These are phyloP conservation scores for Taurulus bubalis DNA, from an alignment of 2,113 vertebrate genomes.

Conservation along the genomic window DNA sequence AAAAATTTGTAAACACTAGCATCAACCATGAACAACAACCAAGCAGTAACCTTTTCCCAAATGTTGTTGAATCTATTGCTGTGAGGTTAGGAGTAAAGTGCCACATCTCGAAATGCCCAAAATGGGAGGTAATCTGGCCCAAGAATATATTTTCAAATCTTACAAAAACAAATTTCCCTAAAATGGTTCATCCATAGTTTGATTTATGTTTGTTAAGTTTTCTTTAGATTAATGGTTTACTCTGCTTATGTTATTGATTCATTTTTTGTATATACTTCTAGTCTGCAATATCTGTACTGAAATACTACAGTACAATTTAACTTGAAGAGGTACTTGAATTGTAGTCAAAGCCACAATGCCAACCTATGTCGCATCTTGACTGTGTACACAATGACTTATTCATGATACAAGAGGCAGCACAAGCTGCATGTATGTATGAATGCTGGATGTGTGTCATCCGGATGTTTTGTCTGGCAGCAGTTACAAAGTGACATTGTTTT, in stretches of 20 bases:
- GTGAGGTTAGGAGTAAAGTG: not conserved
- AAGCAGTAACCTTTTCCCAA: not conserved
- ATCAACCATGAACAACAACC: constrained; percentile 24
- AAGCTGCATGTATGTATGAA: not conserved
- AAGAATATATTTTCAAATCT: not conserved
- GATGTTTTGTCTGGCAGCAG: constrained; percentile 43
- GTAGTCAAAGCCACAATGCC: not conserved
- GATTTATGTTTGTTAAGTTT: not conserved
- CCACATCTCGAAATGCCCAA: not conserved
- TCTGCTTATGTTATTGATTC: not conserved
- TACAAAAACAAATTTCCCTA: not conserved
- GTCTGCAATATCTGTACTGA: not conserved
- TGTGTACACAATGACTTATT: constrained; percentile 21
- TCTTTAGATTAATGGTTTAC: constrained; percentile 1
- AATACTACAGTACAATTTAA: not conserved
- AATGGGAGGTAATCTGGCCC: not conserved
- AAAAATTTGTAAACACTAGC: constrained; percentile 34
- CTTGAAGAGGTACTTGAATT: not conserved
- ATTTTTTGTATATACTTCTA: not conserved
- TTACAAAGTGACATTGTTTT: constrained; percentile 22
- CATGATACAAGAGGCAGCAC: constrained; percentile 7
- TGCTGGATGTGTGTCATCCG: constrained; percentile 38
- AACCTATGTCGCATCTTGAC: not conserved
- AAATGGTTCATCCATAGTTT: not conserved
- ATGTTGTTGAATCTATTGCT: not conserved